Percentiles rank a stretch among this genome's conserved stretches.
phyloP scores from a whole-genome alignment of 2,797 vertebrate genomes.

The Ibycter americanus region DNA sequence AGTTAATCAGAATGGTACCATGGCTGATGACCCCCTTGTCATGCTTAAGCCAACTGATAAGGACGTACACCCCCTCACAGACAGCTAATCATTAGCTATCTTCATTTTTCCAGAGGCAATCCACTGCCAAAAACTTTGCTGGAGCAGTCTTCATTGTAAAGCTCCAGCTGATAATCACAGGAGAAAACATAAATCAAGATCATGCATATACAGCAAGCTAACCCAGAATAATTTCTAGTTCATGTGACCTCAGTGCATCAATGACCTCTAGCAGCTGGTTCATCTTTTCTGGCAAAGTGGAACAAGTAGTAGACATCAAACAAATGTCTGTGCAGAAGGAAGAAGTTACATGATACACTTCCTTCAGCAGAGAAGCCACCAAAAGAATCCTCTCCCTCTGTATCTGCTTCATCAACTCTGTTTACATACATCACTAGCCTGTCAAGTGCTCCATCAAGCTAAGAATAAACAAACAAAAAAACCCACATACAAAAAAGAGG shows the following conservation, averaged over 20 bases:
- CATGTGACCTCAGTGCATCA: not conserved
- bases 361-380: not conserved
- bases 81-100: slow-evolving; percentile 32
- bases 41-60: not conserved
- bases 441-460: not conserved
- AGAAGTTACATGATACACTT: not conserved
- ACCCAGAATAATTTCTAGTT: not conserved
- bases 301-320: not conserved
- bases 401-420: not conserved
- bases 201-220: not conserved
- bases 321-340: not conserved
- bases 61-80: not conserved
- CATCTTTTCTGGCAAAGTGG: not conserved
- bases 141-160: not conserved
- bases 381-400: not conserved
- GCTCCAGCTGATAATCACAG: not conserved
- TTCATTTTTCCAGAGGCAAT: not conserved
- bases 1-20: not conserved
- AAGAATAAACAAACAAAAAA: slow-evolving; percentile 1
- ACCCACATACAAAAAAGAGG: not conserved
- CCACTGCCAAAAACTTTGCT: not conserved
- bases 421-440: not conserved
- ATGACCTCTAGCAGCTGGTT: not conserved
- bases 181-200: not conserved
- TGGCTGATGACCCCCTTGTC: not conserved